phyloP scores from a whole-genome alignment of 2,888 invertebrate genomes.

The Hemistola chrysoprasaria region DNA sequence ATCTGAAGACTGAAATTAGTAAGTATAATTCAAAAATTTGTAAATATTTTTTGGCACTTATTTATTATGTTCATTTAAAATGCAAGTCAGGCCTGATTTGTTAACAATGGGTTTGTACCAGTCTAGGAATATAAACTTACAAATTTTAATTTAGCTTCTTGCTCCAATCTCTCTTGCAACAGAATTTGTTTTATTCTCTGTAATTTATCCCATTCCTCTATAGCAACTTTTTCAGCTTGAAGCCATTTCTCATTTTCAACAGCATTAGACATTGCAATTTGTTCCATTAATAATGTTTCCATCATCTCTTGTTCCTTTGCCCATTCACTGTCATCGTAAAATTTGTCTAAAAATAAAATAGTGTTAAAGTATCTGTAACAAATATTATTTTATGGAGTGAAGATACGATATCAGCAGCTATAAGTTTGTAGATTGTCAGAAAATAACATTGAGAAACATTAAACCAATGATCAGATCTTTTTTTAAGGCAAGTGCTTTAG shows the following conservation, averaged over 20 bases:
- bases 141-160: constrained; percentile 80
- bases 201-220: constrained; percentile 83
- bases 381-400: too few species aligned
- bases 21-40: too few species aligned
- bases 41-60: too few species aligned
- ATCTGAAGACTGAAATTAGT: too few species aligned
- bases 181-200: constrained; percentile 81
- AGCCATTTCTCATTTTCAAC: constrained; percentile 86
- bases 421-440: too few species aligned
- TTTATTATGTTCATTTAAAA: too few species aligned
- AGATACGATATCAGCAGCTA: too few species aligned
- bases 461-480: too few species aligned
- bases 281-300: constrained; percentile 76
- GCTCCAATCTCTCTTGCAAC: constrained; percentile 80
- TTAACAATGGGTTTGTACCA: too few species aligned
- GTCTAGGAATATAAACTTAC: constrained; percentile 77
- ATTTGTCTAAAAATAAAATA: constrained; percentile 19
- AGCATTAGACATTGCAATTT: constrained; percentile 77
- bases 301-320: constrained; percentile 61
- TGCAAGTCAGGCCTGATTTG: too few species aligned
- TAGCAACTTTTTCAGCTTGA: constrained; percentile 84
- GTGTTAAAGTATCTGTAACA: neutral
- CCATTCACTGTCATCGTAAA: constrained; percentile 24
- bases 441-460: too few species aligned
- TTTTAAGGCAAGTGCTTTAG: too few species aligned